Conservation (phyloP, 2,113 vertebrate species). For the Nothobranchius furzeri region DNA sequence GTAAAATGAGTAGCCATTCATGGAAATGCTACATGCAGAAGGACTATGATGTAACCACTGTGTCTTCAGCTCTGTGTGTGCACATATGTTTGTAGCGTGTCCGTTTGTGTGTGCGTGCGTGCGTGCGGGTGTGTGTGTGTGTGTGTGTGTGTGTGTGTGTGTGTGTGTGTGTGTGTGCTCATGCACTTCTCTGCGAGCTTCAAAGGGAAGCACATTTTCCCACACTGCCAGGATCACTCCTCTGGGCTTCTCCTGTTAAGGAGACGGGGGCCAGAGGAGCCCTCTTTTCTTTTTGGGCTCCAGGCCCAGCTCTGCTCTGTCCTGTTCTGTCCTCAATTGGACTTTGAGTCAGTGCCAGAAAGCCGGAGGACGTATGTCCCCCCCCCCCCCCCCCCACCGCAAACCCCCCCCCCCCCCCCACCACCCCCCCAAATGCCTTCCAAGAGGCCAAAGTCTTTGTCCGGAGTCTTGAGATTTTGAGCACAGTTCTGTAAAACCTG, state of each 20-base stretch:
- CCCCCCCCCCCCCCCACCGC: slow-evolving; percentile 40
- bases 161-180: slow-evolving; percentile 28
- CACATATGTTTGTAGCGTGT: slow-evolving; percentile 40
- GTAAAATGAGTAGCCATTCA: slow-evolving; percentile 19
- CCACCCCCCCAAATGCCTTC: slow-evolving; percentile 56
- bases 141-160: slow-evolving; percentile 35
- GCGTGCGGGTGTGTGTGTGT: slow-evolving; percentile 27
- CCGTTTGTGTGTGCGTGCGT: neutral
- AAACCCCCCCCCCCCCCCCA: slow-evolving; percentile 49
- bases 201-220: slow-evolving; percentile 79
- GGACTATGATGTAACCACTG: slow-evolving; percentile 44
- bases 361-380: slow-evolving; percentile 75
- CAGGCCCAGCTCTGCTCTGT: slow-evolving; percentile 69
- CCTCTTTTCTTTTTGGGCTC: slow-evolving; percentile 76
- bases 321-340: slow-evolving; percentile 81
- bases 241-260: slow-evolving; percentile 72
- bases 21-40: slow-evolving; percentile 32
- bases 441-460: slow-evolving; percentile 74
- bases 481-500: slow-evolving; percentile 62
- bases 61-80: slow-evolving; percentile 7
- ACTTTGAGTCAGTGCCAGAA: slow-evolving; percentile 79
- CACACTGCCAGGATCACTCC: slow-evolving; percentile 81
- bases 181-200: slow-evolving; percentile 50
- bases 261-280: slow-evolving; percentile 68
- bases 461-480: slow-evolving; percentile 70